phyloP scores from a whole-genome alignment of 1,140 invertebrate species.

The Drosophila ficusphila region DNA sequence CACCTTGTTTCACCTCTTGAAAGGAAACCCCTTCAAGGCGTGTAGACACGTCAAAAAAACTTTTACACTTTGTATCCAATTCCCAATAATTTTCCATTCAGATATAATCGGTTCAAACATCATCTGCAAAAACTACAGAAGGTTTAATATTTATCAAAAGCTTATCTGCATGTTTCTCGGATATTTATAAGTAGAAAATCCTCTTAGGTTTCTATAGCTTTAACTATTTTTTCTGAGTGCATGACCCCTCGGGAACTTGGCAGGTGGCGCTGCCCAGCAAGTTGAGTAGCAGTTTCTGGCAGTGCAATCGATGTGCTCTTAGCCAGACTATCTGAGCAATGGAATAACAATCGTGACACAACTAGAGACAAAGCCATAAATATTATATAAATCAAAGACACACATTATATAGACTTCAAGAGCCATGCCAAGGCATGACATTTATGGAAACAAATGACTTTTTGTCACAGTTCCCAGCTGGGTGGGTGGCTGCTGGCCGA shows the following conservation, averaged over 20 bases:
- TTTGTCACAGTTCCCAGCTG: conserved; percentile 51
- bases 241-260: conserved; percentile 15
- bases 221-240: neutral
- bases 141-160: too few species aligned
- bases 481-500: neutral
- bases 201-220: neutral
- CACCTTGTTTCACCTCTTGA: neutral
- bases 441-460: conserved; percentile 75
- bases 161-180: too few species aligned
- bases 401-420: conserved; percentile 68
- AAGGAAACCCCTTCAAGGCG: neutral
- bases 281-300: neutral
- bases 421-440: conserved; percentile 58
- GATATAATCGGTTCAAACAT: too few species aligned
- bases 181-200: neutral
- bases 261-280: neutral
- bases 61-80: too few species aligned
- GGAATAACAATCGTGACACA: conserved; percentile 34
- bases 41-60: neutral
- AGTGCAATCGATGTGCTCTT: conserved; percentile 46
- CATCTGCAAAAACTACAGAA: too few species aligned
- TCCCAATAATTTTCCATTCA: too few species aligned
- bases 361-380: conserved; percentile 40
- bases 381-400: conserved; percentile 69
- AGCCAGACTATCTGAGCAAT: neutral